Conservation (phyloP, 2,113 vertebrate genomes). For the Pteropus alecto region DNA sequence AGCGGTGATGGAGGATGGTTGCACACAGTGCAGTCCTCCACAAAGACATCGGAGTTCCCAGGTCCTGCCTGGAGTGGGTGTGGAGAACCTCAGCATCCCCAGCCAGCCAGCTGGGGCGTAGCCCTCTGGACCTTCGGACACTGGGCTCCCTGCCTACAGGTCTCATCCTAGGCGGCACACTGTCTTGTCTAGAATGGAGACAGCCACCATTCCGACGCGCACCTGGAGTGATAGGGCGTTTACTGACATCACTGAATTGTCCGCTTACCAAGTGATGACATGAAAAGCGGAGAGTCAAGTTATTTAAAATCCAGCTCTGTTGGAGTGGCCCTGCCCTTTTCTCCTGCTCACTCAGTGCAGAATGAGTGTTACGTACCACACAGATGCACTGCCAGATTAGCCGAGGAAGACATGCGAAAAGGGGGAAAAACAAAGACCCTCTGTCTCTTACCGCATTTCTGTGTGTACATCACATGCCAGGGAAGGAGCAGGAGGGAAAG, state of each 20-base stretch:
- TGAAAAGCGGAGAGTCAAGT: background rate
- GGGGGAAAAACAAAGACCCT: background rate
- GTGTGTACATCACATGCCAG: background rate
- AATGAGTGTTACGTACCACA: background rate
- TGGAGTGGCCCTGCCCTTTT: too few species aligned
- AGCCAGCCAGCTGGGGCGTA: accelerated
- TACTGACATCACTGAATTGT: background rate
- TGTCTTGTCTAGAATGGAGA: too few species aligned
- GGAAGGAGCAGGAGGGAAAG: background rate
- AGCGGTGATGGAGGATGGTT: background rate
- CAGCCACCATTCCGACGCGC: accelerated
- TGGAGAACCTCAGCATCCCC: background rate
- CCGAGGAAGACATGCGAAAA: background rate
- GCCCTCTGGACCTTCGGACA: background rate
- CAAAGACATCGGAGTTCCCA: background rate
- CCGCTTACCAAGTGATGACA: background rate
- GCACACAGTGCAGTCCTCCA: background rate
- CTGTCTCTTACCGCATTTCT: too few species aligned
- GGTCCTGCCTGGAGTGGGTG: too few species aligned
- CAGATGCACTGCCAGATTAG: background rate
- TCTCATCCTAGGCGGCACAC: accelerated
- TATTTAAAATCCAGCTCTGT: background rate
- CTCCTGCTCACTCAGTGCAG: background rate
- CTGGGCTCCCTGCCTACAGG: background rate
- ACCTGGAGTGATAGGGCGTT: too few species aligned